Conservation (phyloP, 2,888 invertebrate genomes). For the Drosophila yooni region DNA sequence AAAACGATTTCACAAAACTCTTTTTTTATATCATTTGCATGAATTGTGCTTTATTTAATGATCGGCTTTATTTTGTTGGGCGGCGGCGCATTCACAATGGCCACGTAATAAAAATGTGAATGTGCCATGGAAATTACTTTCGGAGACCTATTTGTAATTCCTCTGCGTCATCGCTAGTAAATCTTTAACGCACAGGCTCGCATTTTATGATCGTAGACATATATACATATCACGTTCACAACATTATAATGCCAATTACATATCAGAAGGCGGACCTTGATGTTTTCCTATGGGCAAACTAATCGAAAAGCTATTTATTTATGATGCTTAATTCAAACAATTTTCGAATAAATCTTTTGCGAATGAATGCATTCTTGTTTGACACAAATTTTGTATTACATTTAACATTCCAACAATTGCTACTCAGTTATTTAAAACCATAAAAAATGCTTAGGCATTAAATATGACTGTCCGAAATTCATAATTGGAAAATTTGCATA, state of each 20-base stretch:
- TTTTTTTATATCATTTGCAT: conserved; percentile 46
- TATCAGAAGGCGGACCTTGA: conserved; percentile 20
- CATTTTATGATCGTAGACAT: conserved; percentile 34
- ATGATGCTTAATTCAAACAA: conserved; percentile 1
- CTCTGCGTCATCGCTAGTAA: conserved; percentile 34
- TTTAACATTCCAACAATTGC: neutral
- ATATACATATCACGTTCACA: conserved; percentile 34
- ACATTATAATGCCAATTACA: conserved; percentile 39
- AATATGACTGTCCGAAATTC: neutral
- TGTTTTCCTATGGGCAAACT: neutral
- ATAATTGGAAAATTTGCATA: neutral
- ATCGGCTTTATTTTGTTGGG: conserved; percentile 29
- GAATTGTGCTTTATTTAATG: conserved; percentile 46
- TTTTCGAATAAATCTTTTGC: neutral
- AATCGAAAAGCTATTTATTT: neutral
- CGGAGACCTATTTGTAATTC: conserved; percentile 39
- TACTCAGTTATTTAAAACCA: neutral
- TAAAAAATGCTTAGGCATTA: neutral
- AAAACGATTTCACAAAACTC: conserved; percentile 1
- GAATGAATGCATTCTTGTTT: neutral
- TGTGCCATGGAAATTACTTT: conserved; percentile 40
- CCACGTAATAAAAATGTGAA: conserved; percentile 34
- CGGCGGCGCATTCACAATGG: conserved; percentile 28
- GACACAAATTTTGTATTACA: too few relatives aligned
- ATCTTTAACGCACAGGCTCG: conserved; percentile 20